Conservation (phyloP, 2,888 invertebrate species). For the Ophonus ardosiacus region DNA sequence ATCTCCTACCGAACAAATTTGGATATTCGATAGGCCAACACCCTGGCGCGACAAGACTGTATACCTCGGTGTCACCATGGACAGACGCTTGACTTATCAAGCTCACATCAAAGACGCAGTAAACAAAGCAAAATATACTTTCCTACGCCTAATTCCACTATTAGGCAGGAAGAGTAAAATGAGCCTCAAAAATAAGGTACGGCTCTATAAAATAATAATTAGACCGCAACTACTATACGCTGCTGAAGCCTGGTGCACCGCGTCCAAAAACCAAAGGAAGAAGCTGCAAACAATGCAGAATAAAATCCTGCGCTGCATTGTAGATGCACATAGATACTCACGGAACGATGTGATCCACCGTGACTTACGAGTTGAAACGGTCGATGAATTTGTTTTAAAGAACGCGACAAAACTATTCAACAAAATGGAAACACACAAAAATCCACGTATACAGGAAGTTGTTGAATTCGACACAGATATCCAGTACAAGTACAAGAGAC, state of each 20-base stretch:
- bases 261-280: background rate
- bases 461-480: too few relatives aligned
- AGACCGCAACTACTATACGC: slow-evolving; percentile 39
- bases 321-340: background rate
- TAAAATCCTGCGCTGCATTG: background rate
- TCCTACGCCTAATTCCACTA: slow-evolving; percentile 5
- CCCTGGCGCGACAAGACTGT: background rate
- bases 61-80: background rate
- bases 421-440: too few relatives aligned
- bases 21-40: background rate
- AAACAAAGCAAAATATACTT: background rate
- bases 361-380: background rate
- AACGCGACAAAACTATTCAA: too few relatives aligned
- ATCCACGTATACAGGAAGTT: too few relatives aligned
- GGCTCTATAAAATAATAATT: background rate
- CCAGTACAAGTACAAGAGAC: too few relatives aligned
- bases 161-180: too few relatives aligned
- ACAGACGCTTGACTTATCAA: background rate
- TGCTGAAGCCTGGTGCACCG: background rate
- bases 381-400: background rate
- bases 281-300: too few relatives aligned
- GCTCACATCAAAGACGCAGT: background rate
- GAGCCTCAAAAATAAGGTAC: slow-evolving; percentile 24
- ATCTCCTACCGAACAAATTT: background rate
- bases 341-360: background rate